These are phyloP conservation scores for Aleiodes alternator DNA, from an alignment of 2,888 invertebrate genomes.

Conservation along the genomic window DNA sequence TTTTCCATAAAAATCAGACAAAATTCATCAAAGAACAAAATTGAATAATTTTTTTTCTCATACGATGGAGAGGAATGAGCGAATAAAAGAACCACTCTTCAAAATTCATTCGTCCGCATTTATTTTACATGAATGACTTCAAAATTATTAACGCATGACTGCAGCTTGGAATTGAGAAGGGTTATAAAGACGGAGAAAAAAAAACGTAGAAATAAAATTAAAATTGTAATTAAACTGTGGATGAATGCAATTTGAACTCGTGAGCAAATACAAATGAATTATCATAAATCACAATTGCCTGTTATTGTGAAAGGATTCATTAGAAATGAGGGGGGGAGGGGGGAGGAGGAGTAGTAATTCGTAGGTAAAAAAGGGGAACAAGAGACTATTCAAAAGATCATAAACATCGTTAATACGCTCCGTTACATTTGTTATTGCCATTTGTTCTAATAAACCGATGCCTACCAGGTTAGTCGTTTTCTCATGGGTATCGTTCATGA, in stretches of 20 bases:
- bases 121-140: conserved; percentile 25
- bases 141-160: conserved; percentile 24
- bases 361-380: conserved; percentile 35
- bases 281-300: background rate
- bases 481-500: conserved; percentile 73
- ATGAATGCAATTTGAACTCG: background rate
- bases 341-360: too few relatives aligned
- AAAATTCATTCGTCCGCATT: conserved; percentile 69
- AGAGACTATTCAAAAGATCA: conserved; percentile 51
- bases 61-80: conserved; percentile 43
- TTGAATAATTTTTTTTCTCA: conserved; percentile 43
- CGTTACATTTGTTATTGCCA: conserved; percentile 68
- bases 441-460: conserved; percentile 71
- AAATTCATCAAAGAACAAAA: background rate
- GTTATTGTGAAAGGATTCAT: background rate
- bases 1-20: too few relatives aligned
- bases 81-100: conserved; percentile 54
- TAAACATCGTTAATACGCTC: conserved; percentile 67
- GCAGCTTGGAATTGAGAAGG: conserved; percentile 21
- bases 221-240: conserved; percentile 19
- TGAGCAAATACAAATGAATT: conserved; percentile 8
- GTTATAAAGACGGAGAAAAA: conserved; percentile 4
- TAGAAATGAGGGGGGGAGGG: too few relatives aligned
- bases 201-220: background rate
- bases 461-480: conserved; percentile 53